phyloP scores from a whole-genome alignment of 2,797 vertebrate species.

The Trichosurus vulpecula region DNA sequence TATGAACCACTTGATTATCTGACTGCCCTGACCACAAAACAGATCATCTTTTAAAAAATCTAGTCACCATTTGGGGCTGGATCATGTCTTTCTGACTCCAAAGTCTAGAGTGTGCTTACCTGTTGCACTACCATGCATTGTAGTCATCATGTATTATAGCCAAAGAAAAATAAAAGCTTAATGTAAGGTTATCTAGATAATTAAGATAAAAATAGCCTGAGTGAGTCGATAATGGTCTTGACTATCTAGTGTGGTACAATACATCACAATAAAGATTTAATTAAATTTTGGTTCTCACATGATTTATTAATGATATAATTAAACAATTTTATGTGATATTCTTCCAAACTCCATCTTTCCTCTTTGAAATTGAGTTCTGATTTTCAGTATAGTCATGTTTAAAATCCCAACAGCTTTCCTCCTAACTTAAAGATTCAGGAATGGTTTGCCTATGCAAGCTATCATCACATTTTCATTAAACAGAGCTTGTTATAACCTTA shows the following conservation, averaged over 20 bases:
- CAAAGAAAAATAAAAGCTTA: not conserved
- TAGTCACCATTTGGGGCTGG: not conserved
- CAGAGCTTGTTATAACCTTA: not conserved
- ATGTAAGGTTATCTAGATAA: slow-evolving; percentile 6
- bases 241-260: not conserved
- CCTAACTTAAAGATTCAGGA: not conserved
- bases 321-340: not conserved
- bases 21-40: not conserved
- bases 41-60: not conserved
- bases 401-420: not conserved
- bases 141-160: not conserved
- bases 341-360: not conserved
- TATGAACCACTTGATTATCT: not conserved
- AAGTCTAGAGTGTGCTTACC: not conserved
- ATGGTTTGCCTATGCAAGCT: not conserved
- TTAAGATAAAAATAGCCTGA: not conserved
- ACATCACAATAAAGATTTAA: not conserved
- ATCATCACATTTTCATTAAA: not conserved
- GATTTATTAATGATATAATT: not conserved
- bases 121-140: not conserved
- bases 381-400: not conserved
- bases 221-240: not conserved
- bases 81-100: not conserved
- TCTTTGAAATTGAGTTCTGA: slow-evolving; percentile 22
- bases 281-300: slow-evolving; percentile 8